phyloP scores from a whole-genome alignment of 1,140 invertebrate species.

The Dreissena polymorpha region DNA sequence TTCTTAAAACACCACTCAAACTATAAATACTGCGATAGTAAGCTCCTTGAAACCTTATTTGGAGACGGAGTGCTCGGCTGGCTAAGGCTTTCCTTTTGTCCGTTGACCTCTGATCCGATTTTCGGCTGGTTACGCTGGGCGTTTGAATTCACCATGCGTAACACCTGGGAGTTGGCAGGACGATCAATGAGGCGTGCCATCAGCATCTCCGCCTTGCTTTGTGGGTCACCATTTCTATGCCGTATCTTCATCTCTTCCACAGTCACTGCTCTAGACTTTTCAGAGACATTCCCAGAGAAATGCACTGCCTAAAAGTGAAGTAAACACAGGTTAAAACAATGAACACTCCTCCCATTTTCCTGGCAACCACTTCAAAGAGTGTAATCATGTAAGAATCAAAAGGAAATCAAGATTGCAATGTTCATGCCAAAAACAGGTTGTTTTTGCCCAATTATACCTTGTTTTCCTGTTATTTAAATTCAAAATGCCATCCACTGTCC shows the following conservation, averaged over 20 bases:
- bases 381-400: no score
- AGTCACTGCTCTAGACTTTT: conserved; percentile 46
- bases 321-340: no score
- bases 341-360: no score
- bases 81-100: conserved; percentile 1
- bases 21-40: no score
- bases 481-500: no score
- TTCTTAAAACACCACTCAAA: no score
- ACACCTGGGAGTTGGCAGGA: conserved; percentile 47
- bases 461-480: no score
- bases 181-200: conserved; percentile 50
- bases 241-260: conserved; percentile 44
- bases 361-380: no score
- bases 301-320: conserved; percentile 36
- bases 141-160: conserved; percentile 31
- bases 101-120: background rate
- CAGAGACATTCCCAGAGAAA: conserved; percentile 3
- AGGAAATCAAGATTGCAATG: no score
- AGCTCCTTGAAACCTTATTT: background rate
- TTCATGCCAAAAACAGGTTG: no score
- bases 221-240: conserved; percentile 25
- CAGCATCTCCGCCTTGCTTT: conserved; percentile 46
- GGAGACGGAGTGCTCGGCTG: conserved; percentile 6
- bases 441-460: no score
- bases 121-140: background rate